phyloP scores from a whole-genome alignment of 2,113 vertebrate species.

The Prochilodus magdalenae region DNA sequence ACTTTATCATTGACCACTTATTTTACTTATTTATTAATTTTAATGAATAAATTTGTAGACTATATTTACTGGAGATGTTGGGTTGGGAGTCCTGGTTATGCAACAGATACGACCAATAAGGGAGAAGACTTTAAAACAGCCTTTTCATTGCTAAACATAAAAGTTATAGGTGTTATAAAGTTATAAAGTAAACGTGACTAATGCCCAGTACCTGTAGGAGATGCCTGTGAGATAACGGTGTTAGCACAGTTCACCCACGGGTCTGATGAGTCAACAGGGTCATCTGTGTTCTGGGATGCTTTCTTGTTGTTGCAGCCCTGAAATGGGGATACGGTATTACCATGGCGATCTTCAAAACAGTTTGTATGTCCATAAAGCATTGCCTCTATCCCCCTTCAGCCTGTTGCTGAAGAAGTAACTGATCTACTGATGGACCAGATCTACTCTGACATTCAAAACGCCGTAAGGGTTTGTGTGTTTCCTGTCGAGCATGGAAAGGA shows the following conservation, averaged over 20 bases:
- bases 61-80: no score
- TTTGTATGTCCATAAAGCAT: neutral
- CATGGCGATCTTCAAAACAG: conserved; percentile 1
- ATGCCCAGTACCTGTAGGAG: conserved; percentile 54
- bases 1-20: no score
- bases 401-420: neutral
- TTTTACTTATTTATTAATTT: no score
- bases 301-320: conserved; percentile 42
- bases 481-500: neutral
- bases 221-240: conserved; percentile 21
- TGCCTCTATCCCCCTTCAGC: neutral
- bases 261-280: conserved; percentile 44
- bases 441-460: conserved; percentile 1
- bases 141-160: neutral
- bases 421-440: neutral
- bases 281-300: conserved; percentile 26
- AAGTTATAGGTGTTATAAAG: no score
- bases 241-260: neutral
- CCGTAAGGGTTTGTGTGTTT: neutral
- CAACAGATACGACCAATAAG: neutral
- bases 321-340: conserved; percentile 30
- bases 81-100: neutral
- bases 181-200: conserved; percentile 6
- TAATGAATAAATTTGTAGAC: no score
- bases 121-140: neutral